phyloP scores from a whole-genome alignment of 2,113 vertebrate genomes.

The Sinocyclocheilus maitianheensis region DNA sequence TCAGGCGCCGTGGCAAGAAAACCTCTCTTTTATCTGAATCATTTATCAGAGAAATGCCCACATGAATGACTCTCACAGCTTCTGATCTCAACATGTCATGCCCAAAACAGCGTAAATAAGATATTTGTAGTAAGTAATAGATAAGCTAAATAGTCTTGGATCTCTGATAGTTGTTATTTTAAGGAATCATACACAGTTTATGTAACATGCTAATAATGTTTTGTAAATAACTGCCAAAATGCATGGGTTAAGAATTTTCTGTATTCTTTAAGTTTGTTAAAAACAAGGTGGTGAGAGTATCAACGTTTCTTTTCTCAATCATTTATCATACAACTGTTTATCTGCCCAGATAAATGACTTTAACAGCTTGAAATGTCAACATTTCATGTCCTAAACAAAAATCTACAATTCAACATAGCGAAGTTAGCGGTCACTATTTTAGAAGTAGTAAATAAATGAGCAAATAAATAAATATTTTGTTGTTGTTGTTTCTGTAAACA shows the following conservation, averaged over 20 bases:
- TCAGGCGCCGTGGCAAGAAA: constrained; percentile 4
- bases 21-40: constrained; percentile 9
- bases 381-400: not conserved
- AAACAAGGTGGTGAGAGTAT: not conserved
- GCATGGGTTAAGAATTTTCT: not conserved
- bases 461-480: not conserved
- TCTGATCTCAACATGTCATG: not conserved
- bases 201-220: not conserved
- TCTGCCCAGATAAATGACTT: not conserved
- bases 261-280: not conserved
- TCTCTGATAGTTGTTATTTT: not conserved
- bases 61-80: not conserved
- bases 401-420: not conserved
- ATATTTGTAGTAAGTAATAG: not conserved
- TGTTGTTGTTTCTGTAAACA: not conserved
- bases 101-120: not conserved
- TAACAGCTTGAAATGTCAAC: not conserved
- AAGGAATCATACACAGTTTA: not conserved
- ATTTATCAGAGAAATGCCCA: constrained; percentile 21
- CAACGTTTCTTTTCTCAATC: not conserved
- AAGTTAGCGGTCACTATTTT: not conserved
- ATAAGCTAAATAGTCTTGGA: constrained; percentile 8
- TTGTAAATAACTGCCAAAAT: not conserved
- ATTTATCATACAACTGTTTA: not conserved
- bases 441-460: not conserved